These are phyloP conservation scores for Drosophila histrio DNA, from an alignment of 2,888 invertebrate species.

Conservation along the genomic window DNA sequence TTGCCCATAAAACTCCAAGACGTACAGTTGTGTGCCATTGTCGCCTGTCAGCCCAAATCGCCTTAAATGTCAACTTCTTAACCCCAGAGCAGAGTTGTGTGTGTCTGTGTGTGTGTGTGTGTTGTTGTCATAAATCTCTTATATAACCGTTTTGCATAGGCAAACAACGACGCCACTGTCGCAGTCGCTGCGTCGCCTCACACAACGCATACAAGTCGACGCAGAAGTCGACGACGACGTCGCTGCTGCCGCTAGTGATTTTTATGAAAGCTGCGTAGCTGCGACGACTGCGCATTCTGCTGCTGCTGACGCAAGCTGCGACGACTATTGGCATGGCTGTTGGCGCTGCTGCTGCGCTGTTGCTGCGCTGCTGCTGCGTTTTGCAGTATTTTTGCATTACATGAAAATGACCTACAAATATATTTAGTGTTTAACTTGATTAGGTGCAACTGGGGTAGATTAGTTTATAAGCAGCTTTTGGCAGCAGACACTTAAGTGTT, in stretches of 20 bases:
- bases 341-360: constrained; percentile 7
- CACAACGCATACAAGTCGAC: not conserved
- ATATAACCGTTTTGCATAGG: constrained; percentile 61
- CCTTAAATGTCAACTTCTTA: constrained; percentile 66
- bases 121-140: constrained; percentile 58
- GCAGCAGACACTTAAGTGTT: not conserved
- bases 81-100: constrained; percentile 31
- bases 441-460: not conserved
- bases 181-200: constrained; percentile 24
- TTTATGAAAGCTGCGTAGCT: constrained; percentile 23
- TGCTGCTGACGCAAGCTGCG: constrained; percentile 5
- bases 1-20: constrained; percentile 41
- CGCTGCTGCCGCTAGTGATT: constrained; percentile 17
- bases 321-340: not conserved
- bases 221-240: not conserved
- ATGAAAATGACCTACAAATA: constrained; percentile 75
- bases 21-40: constrained; percentile 34
- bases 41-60: constrained; percentile 49
- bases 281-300: constrained; percentile 2
- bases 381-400: constrained; percentile 50
- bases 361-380: no score
- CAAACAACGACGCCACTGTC: constrained; percentile 46
- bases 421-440: constrained; percentile 43
- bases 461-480: not conserved
- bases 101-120: constrained; percentile 3